Evolutionary conservation across 2,888 invertebrate species (phyloP).

Genomic region (Neoitamus cyanurus): DNA sequence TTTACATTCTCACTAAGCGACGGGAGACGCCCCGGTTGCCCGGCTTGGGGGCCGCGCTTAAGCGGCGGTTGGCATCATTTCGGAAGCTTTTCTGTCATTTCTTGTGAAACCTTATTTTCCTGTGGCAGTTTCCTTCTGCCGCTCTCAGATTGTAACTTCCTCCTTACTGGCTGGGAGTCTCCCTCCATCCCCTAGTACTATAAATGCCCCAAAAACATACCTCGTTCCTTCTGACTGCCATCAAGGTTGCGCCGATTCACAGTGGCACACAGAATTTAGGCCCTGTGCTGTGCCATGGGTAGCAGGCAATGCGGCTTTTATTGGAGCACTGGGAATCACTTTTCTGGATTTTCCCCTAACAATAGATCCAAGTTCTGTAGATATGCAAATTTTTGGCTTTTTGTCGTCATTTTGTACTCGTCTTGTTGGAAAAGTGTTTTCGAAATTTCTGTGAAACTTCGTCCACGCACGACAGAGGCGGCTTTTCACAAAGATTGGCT

Average conservation of each 20-base stretch:
- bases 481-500: background rate
- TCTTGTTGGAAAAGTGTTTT: conserved; percentile 4
- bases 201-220: background rate
- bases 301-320: conserved; percentile 7
- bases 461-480: background rate
- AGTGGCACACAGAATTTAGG: background rate
- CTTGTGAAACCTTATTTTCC: conserved; percentile 32
- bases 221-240: background rate
- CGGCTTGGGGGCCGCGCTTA: background rate
- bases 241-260: background rate
- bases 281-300: background rate
- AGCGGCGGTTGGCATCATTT: conserved; percentile 20
- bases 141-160: conserved; percentile 16
- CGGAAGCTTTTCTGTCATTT: conserved; percentile 36
- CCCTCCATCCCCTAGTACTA: background rate
- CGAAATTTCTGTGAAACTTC: background rate
- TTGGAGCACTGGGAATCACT: conserved; percentile 32
- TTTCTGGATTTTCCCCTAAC: conserved; percentile 27
- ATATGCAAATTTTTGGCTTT: conserved; percentile 33
- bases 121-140: conserved; percentile 33
- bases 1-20: conserved; percentile 14
- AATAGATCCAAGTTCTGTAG: conserved; percentile 28
- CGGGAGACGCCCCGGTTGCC: background rate
- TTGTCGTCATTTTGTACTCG: conserved; percentile 16
- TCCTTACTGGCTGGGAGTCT: background rate